These are phyloP conservation scores for Pseudococcus jackbeardsleyi DNA, from an alignment of 2,888 invertebrate species.

Conservation along the genomic window DNA sequence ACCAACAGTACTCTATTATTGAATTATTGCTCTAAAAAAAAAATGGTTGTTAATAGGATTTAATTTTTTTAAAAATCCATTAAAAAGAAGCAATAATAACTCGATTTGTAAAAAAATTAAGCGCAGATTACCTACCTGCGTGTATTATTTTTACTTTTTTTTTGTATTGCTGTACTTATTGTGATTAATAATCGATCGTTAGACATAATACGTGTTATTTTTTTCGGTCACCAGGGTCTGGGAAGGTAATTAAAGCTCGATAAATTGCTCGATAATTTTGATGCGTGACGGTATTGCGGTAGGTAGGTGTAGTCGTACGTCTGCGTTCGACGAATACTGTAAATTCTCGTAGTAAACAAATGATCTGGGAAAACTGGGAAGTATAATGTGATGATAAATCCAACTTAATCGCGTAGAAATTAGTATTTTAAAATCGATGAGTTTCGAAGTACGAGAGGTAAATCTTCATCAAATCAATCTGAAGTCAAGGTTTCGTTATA, in stretches of 20 bases:
- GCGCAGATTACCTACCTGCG: too few relatives aligned
- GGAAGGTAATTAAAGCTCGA: neutral
- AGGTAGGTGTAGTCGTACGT: neutral
- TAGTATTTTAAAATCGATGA: neutral
- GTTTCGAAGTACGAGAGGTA: neutral
- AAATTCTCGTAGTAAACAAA: neutral
- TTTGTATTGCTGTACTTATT: neutral
- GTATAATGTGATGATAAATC: neutral
- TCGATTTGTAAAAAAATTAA: too few relatives aligned
- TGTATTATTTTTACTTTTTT: neutral
- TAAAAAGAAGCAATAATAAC: too few relatives aligned
- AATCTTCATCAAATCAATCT: neutral
- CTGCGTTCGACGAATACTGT: neutral
- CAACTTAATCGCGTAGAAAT: neutral
- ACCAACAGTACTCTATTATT: too few relatives aligned
- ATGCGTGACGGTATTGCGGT: neutral
- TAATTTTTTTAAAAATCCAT: too few relatives aligned
- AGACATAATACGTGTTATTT: neutral
- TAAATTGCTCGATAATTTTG: neutral
- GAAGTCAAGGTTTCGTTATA: neutral
- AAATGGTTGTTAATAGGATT: too few relatives aligned
- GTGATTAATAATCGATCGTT: neutral
- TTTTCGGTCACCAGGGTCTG: neutral
- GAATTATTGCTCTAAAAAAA: too few relatives aligned
- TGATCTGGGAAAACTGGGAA: neutral